phyloP scores from a whole-genome alignment of 2,797 vertebrate genomes.

The Diceros bicornis region DNA sequence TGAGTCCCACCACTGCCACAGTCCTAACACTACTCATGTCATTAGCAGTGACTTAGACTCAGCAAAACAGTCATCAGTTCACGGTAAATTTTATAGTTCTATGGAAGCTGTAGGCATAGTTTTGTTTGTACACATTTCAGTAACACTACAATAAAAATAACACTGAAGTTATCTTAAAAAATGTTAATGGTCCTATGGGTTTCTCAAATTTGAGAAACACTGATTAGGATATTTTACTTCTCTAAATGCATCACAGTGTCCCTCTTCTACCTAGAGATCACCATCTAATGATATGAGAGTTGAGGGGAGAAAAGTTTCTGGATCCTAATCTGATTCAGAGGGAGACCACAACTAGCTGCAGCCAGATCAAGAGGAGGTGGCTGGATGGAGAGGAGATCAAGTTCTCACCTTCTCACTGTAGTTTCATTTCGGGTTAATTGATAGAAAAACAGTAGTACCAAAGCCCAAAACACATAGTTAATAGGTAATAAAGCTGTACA shows the following conservation, averaged over 20 bases:
- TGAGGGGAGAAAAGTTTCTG: neutral
- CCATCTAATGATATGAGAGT: neutral
- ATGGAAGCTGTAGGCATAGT: neutral
- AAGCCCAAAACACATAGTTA: neutral
- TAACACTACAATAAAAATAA: neutral
- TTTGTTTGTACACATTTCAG: conserved; percentile 29
- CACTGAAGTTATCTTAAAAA: neutral
- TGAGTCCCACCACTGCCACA: neutral
- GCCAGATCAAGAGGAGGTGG: neutral
- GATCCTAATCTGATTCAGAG: neutral
- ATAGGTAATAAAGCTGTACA: neutral
- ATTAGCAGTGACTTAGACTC: neutral
- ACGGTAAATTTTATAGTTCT: neutral
- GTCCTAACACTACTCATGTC: neutral
- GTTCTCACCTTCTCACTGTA: neutral
- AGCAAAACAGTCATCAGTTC: neutral
- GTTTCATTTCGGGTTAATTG: conserved; percentile 3
- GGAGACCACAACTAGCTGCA: neutral
- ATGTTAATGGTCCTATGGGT: neutral
- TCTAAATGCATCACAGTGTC: neutral
- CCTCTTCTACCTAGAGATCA: neutral
- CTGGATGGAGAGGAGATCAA: neutral
- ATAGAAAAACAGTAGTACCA: neutral
- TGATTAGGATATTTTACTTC: neutral
- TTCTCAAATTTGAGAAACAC: conserved; percentile 17